Evolutionary conservation across 2,888 invertebrate species (phyloP).

Genomic region (Synanthedon formicaeformis): DNA sequence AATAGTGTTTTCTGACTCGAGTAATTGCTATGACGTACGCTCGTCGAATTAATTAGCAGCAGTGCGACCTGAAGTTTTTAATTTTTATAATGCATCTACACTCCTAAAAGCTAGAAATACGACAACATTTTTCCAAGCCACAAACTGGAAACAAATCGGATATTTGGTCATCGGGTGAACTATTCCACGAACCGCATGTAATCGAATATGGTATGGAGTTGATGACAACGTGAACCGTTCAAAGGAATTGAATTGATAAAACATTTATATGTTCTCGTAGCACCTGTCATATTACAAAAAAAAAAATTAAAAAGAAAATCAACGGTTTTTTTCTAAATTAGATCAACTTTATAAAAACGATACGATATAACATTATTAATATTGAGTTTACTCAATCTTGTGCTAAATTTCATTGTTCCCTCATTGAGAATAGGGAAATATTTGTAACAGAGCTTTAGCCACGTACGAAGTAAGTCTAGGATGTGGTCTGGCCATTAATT

Average conservation of each 20-base stretch:
- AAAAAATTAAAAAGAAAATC: no score
- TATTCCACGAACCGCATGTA: conserved; percentile 41
- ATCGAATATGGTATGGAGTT: conserved; percentile 42
- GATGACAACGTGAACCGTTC: conserved; percentile 13
- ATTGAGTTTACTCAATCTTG: no score
- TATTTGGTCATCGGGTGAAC: conserved; percentile 38
- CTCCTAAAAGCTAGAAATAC: background rate
- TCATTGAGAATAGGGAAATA: no score
- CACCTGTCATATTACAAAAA: background rate
- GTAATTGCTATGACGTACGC: conserved; percentile 43
- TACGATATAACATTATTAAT: no score
- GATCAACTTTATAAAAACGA: no score
- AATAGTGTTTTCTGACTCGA: conserved; percentile 34
- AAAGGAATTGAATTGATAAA: conserved; percentile 23
- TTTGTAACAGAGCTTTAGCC: no score
- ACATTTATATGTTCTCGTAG: conserved; percentile 18
- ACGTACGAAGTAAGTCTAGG: background rate
- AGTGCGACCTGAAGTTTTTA: conserved; percentile 36
- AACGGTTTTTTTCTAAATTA: no score
- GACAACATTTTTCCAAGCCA: conserved; percentile 33
- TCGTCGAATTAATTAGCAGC: conserved; percentile 47
- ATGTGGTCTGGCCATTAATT: conserved; percentile 4
- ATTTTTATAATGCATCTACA: conserved; percentile 35
- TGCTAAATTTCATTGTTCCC: no score
- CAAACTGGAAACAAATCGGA: conserved; percentile 19